phyloP scores from a whole-genome alignment of 2,888 invertebrate genomes.

The Pristionchus mayeri region DNA sequence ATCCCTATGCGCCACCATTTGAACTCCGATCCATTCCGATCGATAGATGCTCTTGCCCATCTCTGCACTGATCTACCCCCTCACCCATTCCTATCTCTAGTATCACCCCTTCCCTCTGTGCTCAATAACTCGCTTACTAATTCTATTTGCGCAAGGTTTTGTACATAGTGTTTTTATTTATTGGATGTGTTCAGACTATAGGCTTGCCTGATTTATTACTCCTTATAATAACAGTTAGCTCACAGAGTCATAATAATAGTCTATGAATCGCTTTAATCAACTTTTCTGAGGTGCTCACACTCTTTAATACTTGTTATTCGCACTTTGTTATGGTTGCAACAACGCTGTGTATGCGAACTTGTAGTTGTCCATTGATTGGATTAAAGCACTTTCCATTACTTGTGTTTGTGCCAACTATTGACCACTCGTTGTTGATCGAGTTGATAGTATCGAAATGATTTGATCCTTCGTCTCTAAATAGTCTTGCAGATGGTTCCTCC shows the following conservation, averaged over 20 bases:
- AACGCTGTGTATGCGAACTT: constrained; percentile 16
- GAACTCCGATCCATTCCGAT: constrained; percentile 37
- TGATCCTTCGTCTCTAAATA: not conserved
- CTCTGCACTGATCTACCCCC: constrained; percentile 18
- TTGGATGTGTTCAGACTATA: not conserved
- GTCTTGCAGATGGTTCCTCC: constrained; percentile 20
- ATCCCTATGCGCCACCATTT: no score
- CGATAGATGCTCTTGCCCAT: not conserved
- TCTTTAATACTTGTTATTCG: constrained; percentile 30
- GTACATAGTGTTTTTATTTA: not conserved
- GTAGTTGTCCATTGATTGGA: constrained; percentile 2
- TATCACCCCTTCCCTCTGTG: not conserved
- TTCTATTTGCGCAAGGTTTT: not conserved
- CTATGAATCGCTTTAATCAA: constrained; percentile 25
- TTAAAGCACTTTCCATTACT: not conserved
- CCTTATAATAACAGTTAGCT: constrained; percentile 22
- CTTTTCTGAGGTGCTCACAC: constrained; percentile 1
- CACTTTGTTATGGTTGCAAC: constrained; percentile 31
- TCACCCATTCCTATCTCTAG: constrained; percentile 21
- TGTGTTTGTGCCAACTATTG: not conserved
- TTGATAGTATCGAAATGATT: not conserved
- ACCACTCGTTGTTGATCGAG: constrained; percentile 13
- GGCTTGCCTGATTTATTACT: not conserved
- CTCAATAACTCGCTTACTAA: not conserved
- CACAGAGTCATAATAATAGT: constrained; percentile 23